Conservation (phyloP, 1,140 invertebrate genomes). For the Streblospio benedicti region DNA sequence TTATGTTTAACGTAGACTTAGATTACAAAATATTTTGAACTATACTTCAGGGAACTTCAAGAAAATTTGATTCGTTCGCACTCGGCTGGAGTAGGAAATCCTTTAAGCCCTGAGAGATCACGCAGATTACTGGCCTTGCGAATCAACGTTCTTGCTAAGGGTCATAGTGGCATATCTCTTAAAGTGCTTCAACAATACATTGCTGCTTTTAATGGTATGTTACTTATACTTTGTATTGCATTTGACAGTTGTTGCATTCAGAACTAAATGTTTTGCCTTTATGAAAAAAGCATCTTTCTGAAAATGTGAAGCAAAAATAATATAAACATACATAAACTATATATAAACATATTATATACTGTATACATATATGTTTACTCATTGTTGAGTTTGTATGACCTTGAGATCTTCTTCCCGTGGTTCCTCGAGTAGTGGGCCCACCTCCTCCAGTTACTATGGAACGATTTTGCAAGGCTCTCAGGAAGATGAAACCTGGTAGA, state of each 20-base stretch:
- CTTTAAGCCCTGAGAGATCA: conserved; percentile 56
- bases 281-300: too few species aligned
- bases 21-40: neutral
- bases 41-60: conserved; percentile 55
- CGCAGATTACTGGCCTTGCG: conserved; percentile 62
- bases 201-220: conserved; percentile 63
- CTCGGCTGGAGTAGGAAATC: conserved; percentile 59
- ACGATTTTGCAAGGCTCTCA: too few species aligned
- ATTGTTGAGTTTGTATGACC: too few species aligned
- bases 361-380: too few species aligned
- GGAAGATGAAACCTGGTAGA: too few species aligned
- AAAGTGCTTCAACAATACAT: conserved; percentile 57
- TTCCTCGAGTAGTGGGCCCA: too few species aligned
- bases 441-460: too few species aligned
- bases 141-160: conserved; percentile 66
- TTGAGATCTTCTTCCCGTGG: too few species aligned
- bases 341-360: too few species aligned
- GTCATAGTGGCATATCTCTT: conserved; percentile 62
- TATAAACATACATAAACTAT: too few species aligned
- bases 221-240: neutral
- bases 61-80: conserved; percentile 65
- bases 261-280: too few species aligned
- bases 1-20: neutral
- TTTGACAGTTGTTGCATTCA: neutral
- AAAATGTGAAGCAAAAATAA: too few species aligned